A percentile compares a stretch with the other conserved stretches of the same genome.
Evolutionary conservation across 1,140 invertebrate genomes (phyloP).

Genomic region (Solenopsis fugax): DNA sequence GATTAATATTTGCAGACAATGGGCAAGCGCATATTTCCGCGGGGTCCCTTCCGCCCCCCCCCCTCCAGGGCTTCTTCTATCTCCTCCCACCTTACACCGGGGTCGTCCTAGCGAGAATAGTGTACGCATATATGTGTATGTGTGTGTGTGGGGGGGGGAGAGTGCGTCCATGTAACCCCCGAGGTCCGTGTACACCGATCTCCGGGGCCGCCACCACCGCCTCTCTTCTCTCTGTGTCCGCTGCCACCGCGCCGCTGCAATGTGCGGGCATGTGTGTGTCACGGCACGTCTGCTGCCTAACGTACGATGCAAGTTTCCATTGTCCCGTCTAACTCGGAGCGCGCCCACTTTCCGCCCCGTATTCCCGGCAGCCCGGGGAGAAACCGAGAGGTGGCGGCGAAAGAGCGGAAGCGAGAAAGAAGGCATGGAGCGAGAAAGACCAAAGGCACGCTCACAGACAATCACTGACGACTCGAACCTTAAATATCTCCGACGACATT

Average conservation of each 20-base stretch:
- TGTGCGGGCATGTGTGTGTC: constrained; percentile 71
- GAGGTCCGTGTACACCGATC: constrained; percentile 53
- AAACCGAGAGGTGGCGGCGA: background rate
- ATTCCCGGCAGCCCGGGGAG: constrained; percentile 8
- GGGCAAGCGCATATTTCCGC: constrained; percentile 76
- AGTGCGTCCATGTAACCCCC: constrained; percentile 34
- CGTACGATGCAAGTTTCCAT: constrained; percentile 82
- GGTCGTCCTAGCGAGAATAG: constrained; percentile 8
- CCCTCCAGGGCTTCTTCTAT: background rate
- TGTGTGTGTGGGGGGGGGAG: background rate
- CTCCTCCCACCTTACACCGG: constrained; percentile 7
- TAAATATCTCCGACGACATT: constrained; percentile 65
- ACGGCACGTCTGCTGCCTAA: constrained; percentile 78
- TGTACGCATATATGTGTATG: background rate
- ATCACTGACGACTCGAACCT: constrained; percentile 62
- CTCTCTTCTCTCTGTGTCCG: constrained; percentile 27
- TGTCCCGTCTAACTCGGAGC: constrained; percentile 76
- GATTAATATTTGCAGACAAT: constrained; percentile 82
- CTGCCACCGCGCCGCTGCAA: background rate
- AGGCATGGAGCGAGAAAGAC: constrained; percentile 11
- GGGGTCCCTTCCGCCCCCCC: constrained; percentile 51
- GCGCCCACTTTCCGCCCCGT: constrained; percentile 57
- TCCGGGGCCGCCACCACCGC: constrained; percentile 52
- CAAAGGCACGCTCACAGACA: constrained; percentile 30
- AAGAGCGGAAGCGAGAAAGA: background rate